These are phyloP conservation scores for Diadromus collaris DNA, from an alignment of 2,888 invertebrate species.

Conservation along the genomic window DNA sequence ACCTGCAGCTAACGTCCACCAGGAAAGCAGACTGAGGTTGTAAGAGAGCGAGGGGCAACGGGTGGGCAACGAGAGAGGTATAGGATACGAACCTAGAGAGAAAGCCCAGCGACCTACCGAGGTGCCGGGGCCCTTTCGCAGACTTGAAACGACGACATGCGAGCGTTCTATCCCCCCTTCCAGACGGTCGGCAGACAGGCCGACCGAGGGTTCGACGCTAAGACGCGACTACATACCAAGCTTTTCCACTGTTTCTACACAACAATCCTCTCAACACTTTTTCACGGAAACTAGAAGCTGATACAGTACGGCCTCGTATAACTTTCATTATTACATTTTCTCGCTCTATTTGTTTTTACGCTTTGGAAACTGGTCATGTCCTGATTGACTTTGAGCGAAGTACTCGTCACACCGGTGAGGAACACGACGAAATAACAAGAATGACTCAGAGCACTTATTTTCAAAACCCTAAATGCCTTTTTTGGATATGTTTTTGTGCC, in stretches of 20 bases:
- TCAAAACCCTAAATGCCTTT: too few species aligned
- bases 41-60: slow-evolving; percentile 27
- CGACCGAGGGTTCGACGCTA: slow-evolving; percentile 40
- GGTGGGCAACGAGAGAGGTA: slow-evolving; percentile 27
- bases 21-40: slow-evolving; percentile 72
- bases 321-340: neutral
- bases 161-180: slow-evolving; percentile 36
- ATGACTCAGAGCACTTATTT: too few species aligned
- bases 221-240: slow-evolving; percentile 39
- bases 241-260: slow-evolving; percentile 46
- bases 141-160: slow-evolving; percentile 53
- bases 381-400: too few species aligned
- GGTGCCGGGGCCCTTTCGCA: slow-evolving; percentile 46
- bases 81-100: neutral
- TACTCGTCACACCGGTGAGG: neutral
- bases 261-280: slow-evolving; percentile 37
- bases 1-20: slow-evolving; percentile 77
- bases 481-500: too few species aligned
- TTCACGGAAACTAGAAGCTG: neutral
- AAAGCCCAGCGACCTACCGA: slow-evolving; percentile 44
- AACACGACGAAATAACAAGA: neutral
- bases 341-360: neutral
- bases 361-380: too few species aligned
- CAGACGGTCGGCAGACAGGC: slow-evolving; percentile 44
- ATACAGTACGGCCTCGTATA: slow-evolving; percentile 28